Percentiles rank a stretch among this genome's conserved stretches.
phyloP scores from a whole-genome alignment of 2,888 invertebrate genomes.

The Dendrolimus houi region DNA sequence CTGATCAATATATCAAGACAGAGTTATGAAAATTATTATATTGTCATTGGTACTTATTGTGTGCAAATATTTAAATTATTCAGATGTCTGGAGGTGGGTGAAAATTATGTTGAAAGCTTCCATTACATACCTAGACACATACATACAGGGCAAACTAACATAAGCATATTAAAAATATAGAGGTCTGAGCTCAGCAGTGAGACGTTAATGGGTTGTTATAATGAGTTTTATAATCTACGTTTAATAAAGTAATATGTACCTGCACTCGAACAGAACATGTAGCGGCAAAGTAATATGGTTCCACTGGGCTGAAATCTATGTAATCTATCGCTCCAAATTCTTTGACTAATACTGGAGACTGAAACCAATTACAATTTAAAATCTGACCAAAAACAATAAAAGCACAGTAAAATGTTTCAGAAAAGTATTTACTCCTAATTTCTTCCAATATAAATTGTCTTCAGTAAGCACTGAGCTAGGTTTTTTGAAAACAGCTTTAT shows the following conservation, averaged over 20 bases:
- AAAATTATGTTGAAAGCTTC: no score
- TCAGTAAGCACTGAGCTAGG: slow-evolving; percentile 81
- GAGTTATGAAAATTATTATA: no score
- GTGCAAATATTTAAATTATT: no score
- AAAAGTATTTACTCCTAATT: slow-evolving; percentile 82
- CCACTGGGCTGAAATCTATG: slow-evolving; percentile 91
- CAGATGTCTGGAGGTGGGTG: no score
- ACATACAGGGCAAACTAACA: no score
- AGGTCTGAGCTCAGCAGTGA: no score
- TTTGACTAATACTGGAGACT: slow-evolving; percentile 90
- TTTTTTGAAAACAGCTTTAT: slow-evolving; percentile 81
- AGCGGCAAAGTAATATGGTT: slow-evolving; percentile 94
- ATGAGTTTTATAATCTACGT: not conserved
- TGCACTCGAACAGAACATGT: slow-evolving; percentile 93
- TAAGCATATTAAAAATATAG: no score
- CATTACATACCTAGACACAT: no score
- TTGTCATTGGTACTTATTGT: no score
- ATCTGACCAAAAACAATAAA: not conserved
- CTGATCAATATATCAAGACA: no score
- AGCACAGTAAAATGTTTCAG: not conserved
- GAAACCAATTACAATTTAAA: slow-evolving; percentile 18
- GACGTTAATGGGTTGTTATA: not conserved
- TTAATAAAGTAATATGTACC: slow-evolving; percentile 29
- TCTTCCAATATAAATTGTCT: slow-evolving; percentile 92
- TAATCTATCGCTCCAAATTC: slow-evolving; percentile 95